Evolutionary conservation across 2,888 invertebrate genomes (phyloP), one percentile per base, ranked within the genome.

Genomic region (Amblyteles armatorius): DNA sequence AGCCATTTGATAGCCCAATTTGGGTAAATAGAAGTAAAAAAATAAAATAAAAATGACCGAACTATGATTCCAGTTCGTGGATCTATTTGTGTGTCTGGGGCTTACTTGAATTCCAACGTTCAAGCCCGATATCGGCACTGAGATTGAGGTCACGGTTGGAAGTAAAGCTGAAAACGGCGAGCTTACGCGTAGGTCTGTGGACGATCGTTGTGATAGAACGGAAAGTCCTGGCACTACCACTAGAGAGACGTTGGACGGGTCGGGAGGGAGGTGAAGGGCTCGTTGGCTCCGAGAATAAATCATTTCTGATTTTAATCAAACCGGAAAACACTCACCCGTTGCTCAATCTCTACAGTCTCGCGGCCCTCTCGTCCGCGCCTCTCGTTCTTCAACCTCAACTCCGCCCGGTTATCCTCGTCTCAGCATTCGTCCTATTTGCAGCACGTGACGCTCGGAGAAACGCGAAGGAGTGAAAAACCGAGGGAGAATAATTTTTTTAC

Each of bases 231-330:
- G 79, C 69, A 73, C 76, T 50, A 44, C 3, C 22, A 22, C 29
- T 40, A 19, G 48, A 74, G 60, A 36, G 74, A 50, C 68, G 57
- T 48, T 29, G 72, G n/a, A 72, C 29, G 72, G 74, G 67, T n/a
- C 7, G 52, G 36, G 65, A 36, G 83, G 68, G 33, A 71, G 60
- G 1, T 13, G 77, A 29, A 69, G 65, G 65, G 40, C 80, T 79
- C 83, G 86, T 88, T 86, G 81, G 87, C 81, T 74, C 84, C 52
- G 71, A 82, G 83, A 90, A 91, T 89, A 90, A 91, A 89, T 91
- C 89, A 89, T 88, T 89, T 88, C 88, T 89, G 87, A 91, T 90
- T 91, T 91, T 90, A 89, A 91, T 91, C 89, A 89, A 89, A 87
- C 83, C 77, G 82, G 74, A 79, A 87, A 82, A 83, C 83, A 84